phyloP scores from a whole-genome alignment of 1,140 invertebrate species.

The Stegodyphus mimosarum region DNA sequence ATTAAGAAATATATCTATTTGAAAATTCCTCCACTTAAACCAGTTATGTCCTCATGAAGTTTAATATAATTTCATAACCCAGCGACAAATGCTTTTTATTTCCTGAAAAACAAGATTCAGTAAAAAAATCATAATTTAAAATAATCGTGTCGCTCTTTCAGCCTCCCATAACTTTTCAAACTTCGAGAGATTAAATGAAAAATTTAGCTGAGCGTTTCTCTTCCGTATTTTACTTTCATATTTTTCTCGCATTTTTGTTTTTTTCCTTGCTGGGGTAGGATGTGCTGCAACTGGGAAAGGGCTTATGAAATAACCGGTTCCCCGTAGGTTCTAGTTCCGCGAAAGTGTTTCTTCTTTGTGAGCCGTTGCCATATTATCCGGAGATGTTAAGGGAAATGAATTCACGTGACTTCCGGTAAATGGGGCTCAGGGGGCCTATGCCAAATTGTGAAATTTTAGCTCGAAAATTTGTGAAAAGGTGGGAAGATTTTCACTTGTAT shows the following conservation, averaged over 20 bases:
- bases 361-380: too few species aligned
- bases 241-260: background rate
- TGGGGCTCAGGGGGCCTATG: too few species aligned
- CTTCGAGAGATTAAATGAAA: conserved; percentile 27
- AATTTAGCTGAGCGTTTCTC: conserved; percentile 21
- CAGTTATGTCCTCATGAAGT: background rate
- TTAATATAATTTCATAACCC: background rate
- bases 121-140: conserved; percentile 47
- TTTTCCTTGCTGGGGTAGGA: background rate
- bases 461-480: too few species aligned
- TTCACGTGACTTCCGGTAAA: too few species aligned
- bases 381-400: too few species aligned
- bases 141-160: conserved; percentile 13
- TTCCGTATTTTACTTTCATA: conserved; percentile 17
- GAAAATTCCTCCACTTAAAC: too few species aligned
- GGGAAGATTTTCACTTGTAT: too few species aligned
- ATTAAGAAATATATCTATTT: too few species aligned
- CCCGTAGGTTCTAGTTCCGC: conserved; percentile 29
- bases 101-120: conserved; percentile 9
- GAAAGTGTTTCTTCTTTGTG: conserved; percentile 32
- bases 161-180: too few species aligned
- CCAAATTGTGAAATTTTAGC: too few species aligned
- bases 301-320: conserved; percentile 47
- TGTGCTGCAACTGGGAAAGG: conserved; percentile 7
- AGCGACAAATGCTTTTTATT: background rate